Conservation (phyloP, 2,113 vertebrate species). For the Cyanoderma ruficeps region DNA sequence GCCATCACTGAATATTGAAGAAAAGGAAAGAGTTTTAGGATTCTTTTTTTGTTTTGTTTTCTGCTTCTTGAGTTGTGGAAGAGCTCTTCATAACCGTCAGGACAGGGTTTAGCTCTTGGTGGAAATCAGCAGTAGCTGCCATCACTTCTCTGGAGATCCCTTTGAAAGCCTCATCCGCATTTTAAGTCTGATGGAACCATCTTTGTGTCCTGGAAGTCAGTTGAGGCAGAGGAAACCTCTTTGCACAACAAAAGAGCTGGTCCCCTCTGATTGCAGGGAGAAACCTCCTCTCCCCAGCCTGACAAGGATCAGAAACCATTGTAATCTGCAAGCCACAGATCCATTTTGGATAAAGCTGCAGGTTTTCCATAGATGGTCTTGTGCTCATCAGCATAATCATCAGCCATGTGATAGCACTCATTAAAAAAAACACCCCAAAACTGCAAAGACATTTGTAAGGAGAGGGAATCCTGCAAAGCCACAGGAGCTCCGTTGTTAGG, state of each 20-base stretch:
- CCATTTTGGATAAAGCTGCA: neutral
- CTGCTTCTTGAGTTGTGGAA: neutral
- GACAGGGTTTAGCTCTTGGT: neutral
- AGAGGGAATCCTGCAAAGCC: neutral
- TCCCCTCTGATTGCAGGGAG: neutral
- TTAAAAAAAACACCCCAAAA: neutral
- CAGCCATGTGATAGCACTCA: too few species aligned
- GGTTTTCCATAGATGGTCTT: neutral
- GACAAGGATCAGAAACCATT: neutral
- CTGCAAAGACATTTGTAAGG: neutral
- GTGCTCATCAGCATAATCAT: neutral
- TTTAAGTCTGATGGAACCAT: neutral
- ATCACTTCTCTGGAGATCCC: neutral
- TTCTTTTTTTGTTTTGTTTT: neutral
- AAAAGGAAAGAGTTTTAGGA: neutral
- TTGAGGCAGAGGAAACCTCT: neutral
- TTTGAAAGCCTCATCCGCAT: conserved; percentile 24
- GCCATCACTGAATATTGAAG: neutral
- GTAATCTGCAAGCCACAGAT: neutral
- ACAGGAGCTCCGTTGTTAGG: neutral
- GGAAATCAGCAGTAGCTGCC: neutral
- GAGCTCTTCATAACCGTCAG: neutral
- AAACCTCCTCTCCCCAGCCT: neutral
- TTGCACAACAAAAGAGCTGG: neutral
- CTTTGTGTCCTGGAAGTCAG: conserved; percentile 10